A percentile compares a stretch with the other conserved stretches of the same genome.
phyloP scores from a whole-genome alignment of 2,113 vertebrate species.

The Nothoprocta pentlandii region DNA sequence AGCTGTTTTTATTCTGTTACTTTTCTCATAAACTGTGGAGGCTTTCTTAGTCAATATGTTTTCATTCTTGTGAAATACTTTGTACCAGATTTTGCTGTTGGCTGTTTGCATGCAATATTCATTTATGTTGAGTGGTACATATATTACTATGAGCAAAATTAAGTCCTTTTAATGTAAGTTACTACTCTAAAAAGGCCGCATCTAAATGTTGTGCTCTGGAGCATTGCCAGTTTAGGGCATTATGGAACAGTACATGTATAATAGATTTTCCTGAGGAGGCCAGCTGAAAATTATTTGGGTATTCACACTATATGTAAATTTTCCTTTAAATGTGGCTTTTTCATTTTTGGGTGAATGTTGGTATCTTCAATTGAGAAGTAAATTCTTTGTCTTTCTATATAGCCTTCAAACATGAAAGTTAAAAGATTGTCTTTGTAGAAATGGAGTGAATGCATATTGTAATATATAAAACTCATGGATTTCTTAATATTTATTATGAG shows the following conservation, averaged over 20 bases:
- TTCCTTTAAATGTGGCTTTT: fast-evolving
- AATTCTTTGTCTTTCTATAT: not conserved
- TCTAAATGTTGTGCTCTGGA: not conserved
- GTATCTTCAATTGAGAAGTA: not conserved
- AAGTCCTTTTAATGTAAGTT: not conserved
- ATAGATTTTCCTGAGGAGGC: not conserved
- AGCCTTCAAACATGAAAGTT: not conserved
- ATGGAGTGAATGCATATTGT: not conserved
- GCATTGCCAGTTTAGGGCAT: not conserved
- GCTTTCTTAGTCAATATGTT: conserved; percentile 23
- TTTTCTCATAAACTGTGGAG: conserved; percentile 17
- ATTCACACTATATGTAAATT: not conserved
- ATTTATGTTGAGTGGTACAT: not conserved
- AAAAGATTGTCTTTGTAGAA: not conserved
- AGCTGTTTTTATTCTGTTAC: conserved; percentile 35
- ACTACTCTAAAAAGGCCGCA: not conserved
- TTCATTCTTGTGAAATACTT: conserved; percentile 42
- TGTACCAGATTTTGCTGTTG: conserved; percentile 25
- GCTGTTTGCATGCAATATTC: not conserved
- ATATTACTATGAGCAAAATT: not conserved
- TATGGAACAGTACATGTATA: not conserved
- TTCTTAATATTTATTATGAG: not conserved
- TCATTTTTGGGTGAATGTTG: not conserved
- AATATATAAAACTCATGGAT: not conserved
- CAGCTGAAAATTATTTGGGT: not conserved